phyloP scores from a whole-genome alignment of 2,888 invertebrate genomes.

The Ctena decussata region DNA sequence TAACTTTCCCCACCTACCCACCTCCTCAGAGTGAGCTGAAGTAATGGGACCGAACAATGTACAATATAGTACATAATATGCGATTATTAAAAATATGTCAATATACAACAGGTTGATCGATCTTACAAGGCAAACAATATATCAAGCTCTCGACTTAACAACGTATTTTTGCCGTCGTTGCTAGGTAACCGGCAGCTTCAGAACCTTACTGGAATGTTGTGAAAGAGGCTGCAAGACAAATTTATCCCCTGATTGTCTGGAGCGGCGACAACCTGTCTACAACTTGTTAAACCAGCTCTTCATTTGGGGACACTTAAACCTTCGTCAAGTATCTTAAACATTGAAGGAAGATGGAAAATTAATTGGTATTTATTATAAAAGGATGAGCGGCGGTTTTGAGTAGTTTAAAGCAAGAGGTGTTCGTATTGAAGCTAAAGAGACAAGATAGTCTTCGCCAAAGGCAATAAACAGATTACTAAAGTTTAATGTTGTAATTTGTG shows the following conservation, averaged over 20 bases:
- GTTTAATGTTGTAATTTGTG: conserved; percentile 52
- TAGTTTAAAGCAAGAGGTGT: conserved; percentile 6
- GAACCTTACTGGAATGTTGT: neutral
- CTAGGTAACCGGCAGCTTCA: neutral
- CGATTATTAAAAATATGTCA: too few relatives aligned
- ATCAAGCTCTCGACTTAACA: neutral
- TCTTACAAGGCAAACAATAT: neutral
- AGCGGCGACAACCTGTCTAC: conserved; percentile 6
- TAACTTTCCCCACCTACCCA: too few relatives aligned
- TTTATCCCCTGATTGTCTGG: neutral
- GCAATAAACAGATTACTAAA: conserved; percentile 38
- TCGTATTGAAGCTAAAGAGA: neutral
- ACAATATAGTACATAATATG: too few relatives aligned
- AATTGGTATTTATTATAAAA: conserved; percentile 65
- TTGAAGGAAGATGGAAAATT: conserved; percentile 57
- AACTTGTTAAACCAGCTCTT: conserved; percentile 16
- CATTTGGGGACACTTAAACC: conserved; percentile 40
- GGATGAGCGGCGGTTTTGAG: neutral
- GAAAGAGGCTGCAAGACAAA: neutral
- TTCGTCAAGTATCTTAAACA: conserved; percentile 33
- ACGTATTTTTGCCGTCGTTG: neutral
- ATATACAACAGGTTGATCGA: too few relatives aligned
- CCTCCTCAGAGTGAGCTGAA: too few relatives aligned
- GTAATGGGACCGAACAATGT: too few relatives aligned
- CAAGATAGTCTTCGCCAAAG: neutral